phyloP scores from a whole-genome alignment of 2,113 vertebrate species.

The Paralichthys olivaceus region DNA sequence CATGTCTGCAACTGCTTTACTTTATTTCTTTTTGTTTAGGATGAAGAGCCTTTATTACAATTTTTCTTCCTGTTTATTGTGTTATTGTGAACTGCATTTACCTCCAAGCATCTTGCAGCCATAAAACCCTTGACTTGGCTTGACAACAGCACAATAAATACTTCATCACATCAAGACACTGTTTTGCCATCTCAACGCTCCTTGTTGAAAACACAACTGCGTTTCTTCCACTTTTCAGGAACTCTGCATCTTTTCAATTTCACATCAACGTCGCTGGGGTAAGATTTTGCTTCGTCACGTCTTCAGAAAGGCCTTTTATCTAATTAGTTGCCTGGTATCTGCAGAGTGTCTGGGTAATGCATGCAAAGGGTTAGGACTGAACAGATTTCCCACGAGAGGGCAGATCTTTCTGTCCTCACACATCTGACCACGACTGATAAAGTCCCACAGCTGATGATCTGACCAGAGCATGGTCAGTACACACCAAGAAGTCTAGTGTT shows the following conservation, averaged over 20 bases:
- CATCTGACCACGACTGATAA: neutral
- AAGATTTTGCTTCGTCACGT: slow-evolving; percentile 27
- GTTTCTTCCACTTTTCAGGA: neutral
- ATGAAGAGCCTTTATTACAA: neutral
- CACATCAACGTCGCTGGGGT: slow-evolving; percentile 1
- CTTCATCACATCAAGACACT: neutral
- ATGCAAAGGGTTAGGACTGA: slow-evolving; percentile 2
- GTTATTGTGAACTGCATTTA: neutral
- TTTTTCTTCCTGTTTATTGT: neutral
- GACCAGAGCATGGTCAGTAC: slow-evolving; percentile 8
- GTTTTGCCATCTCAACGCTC: neutral
- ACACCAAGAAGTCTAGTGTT: neutral
- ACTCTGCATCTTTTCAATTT: slow-evolving; percentile 46
- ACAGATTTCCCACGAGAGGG: slow-evolving; percentile 44
- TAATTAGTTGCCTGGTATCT: slow-evolving; percentile 52
- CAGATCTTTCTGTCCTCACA: slow-evolving; percentile 1
- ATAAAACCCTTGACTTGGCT: neutral
- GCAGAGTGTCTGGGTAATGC: slow-evolving; percentile 20
- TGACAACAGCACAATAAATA: neutral
- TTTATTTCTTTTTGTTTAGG: neutral
- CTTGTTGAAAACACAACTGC: neutral
- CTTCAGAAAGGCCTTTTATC: slow-evolving; percentile 33
- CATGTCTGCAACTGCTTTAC: neutral
- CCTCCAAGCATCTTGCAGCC: neutral
- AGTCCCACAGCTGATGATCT: neutral